phyloP scores from a whole-genome alignment of 2,113 vertebrate species.

The Eolophus roseicapilla region DNA sequence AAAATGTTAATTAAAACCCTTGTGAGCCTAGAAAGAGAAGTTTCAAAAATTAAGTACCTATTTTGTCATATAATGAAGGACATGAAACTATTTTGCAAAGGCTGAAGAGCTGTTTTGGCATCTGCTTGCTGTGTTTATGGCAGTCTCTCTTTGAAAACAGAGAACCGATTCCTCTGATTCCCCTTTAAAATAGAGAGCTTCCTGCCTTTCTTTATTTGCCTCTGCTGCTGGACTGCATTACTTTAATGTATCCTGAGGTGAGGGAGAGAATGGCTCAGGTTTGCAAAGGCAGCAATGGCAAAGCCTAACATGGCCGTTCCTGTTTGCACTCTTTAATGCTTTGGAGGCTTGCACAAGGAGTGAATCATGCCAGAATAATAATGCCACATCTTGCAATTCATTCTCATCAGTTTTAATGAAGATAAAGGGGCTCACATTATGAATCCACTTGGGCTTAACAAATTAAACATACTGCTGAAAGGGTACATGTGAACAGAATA shows the following conservation, averaged over 20 bases:
- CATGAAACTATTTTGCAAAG: neutral
- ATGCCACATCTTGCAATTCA: conserved; percentile 55
- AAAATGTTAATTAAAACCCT: neutral
- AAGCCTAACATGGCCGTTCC: neutral
- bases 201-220: neutral
- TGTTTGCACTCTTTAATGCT: conserved; percentile 16
- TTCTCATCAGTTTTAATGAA: conserved; percentile 70
- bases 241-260: neutral
- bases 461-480: conserved; percentile 65
- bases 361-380: conserved; percentile 55
- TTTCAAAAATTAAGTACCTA: neutral
- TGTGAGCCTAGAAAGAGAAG: neutral
- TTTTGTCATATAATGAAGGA: neutral
- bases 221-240: neutral
- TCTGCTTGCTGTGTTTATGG: neutral
- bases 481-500: conserved; percentile 50
- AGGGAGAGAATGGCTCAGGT: neutral
- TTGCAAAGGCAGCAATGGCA: neutral
- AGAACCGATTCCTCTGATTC: neutral
- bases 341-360: neutral
- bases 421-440: conserved; percentile 69
- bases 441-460: conserved; percentile 65
- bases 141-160: neutral
- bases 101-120: neutral
- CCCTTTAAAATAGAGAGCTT: neutral